Evolutionary conservation across 2,888 invertebrate species (phyloP).

Genomic region (Zygogramma bicolorata): DNA sequence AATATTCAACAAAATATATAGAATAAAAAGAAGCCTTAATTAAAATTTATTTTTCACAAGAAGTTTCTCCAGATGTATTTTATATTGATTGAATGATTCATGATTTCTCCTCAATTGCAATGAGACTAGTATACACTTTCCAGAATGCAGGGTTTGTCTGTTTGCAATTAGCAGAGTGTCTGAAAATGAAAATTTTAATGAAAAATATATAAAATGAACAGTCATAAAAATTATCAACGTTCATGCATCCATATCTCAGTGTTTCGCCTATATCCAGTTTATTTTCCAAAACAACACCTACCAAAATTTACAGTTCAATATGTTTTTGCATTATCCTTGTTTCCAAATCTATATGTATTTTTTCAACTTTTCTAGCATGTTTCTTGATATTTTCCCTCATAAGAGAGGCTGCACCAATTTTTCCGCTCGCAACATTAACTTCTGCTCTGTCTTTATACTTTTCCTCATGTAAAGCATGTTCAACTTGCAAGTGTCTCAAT

Average conservation of each 20-base stretch:
- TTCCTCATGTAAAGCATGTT: constrained; percentile 80
- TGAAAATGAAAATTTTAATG: too few relatives aligned
- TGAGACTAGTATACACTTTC: too few relatives aligned
- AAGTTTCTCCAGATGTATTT: too few relatives aligned
- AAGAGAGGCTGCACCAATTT: constrained; percentile 57
- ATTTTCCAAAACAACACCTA: background rate
- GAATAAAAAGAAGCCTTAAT: too few relatives aligned
- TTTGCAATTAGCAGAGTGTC: too few relatives aligned
- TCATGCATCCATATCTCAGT: too few relatives aligned
- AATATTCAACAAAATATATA: too few relatives aligned
- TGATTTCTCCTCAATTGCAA: too few relatives aligned
- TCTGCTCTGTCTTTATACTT: constrained; percentile 73
- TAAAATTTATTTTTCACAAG: too few relatives aligned
- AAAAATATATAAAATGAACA: background rate
- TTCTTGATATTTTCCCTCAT: constrained; percentile 86
- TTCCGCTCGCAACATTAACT: constrained; percentile 42
- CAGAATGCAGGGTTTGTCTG: too few relatives aligned
- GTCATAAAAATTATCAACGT: background rate
- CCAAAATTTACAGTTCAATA: constrained; percentile 74
- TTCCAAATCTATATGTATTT: constrained; percentile 85
- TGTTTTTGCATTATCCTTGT: constrained; percentile 81
- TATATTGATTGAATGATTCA: too few relatives aligned
- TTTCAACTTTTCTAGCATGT: constrained; percentile 86
- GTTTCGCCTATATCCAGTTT: too few relatives aligned
- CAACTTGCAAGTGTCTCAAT: constrained; percentile 84